These are phyloP conservation scores for Schizopygopsis malacanthus DNA, from an alignment of 2,797 vertebrate genomes.

Conservation along the genomic window DNA sequence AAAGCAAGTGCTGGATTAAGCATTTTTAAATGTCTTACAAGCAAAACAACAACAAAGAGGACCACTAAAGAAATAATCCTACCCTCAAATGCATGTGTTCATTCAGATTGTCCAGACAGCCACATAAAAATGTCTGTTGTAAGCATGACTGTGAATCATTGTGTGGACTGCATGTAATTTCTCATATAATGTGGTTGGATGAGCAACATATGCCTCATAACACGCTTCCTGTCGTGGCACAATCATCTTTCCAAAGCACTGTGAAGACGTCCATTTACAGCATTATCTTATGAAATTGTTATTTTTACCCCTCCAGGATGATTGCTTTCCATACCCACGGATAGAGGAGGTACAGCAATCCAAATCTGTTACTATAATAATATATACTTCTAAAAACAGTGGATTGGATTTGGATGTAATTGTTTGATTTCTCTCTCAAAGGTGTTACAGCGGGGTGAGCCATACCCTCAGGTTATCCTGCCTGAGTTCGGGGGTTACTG, in stretches of 20 bases:
- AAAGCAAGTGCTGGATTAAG: not conserved
- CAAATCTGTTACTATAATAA: not conserved
- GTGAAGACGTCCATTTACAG: slow-evolving; percentile 13
- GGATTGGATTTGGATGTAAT: not conserved
- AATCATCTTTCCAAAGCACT: not conserved
- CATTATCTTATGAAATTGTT: slow-evolving; percentile 6
- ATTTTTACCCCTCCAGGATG: slow-evolving; percentile 80
- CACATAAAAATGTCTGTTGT: not conserved
- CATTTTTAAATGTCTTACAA: not conserved
- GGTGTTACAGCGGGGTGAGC: slow-evolving; percentile 86
- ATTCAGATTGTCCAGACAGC: slow-evolving; percentile 14
- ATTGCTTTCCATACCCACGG: slow-evolving; percentile 91
- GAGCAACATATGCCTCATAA: slow-evolving; percentile 1
- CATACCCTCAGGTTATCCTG: slow-evolving; percentile 90
- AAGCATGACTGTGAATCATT: slow-evolving; percentile 8
- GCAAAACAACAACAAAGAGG: not conserved
- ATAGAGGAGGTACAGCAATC: slow-evolving; percentile 85
- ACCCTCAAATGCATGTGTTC: slow-evolving; percentile 13
- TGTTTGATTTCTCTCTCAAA: slow-evolving; percentile 61
- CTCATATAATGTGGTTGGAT: slow-evolving; percentile 24
- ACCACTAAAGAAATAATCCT: not conserved
- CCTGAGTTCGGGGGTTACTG: slow-evolving; percentile 94
- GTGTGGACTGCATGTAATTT: slow-evolving; percentile 27
- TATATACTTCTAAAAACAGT: not conserved
- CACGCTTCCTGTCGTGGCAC: not conserved